Base-by-base conservation (phyloP, 2,113 vertebrate species). In the Tretioscincus oriximinensis region DNA sequence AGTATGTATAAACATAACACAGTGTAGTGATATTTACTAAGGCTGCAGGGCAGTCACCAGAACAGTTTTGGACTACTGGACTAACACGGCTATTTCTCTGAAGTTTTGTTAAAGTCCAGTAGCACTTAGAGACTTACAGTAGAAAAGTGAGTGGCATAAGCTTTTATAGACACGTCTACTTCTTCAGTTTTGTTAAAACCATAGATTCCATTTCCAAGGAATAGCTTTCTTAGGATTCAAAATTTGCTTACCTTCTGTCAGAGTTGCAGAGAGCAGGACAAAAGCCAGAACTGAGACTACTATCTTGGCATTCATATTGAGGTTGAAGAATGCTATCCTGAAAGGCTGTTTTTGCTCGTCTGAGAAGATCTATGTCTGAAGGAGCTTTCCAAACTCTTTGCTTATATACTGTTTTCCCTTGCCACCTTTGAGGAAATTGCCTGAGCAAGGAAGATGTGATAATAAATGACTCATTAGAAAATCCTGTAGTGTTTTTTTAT, bases 181-280 rank as follows among this genome's bases (percentile, higher is more conserved):
- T n/a, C n/a, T n/a, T n/a, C n/a, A n/a, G n/a, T n/a, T 41, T 41
- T 41, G 35, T 41, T 41, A 41, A 41, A 41, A 41, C 35, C 35
- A 41, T 41, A 41, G 35, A 41, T 41, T 4, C 35, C 5, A 41
- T 41, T 41, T 41, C 35, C 2, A 41, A 41, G 35, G 35, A 41
- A 41, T 41, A 41, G 35, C 3, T 41, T 41, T 41, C 35, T 41
- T 5, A 41, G n/a, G 11, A 69, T 21, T n/a, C 3, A 28, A 58
- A 58, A 14, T 81, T 22, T 2, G 4, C 82, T 93, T 94, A 98
- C 97, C 97, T 96, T 95, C 82, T 28, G 89, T 86, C 66, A 93
- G 54, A n/a, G 85, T 2, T 0, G 84, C 24, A 58, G 90, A 91
- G 12, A 94, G 67, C 21, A 97, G 64, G 76, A 95, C 82, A 11